Evolutionary conservation across 2,797 vertebrate species (phyloP).

Genomic region (Knipowitschia caucasica): DNA sequence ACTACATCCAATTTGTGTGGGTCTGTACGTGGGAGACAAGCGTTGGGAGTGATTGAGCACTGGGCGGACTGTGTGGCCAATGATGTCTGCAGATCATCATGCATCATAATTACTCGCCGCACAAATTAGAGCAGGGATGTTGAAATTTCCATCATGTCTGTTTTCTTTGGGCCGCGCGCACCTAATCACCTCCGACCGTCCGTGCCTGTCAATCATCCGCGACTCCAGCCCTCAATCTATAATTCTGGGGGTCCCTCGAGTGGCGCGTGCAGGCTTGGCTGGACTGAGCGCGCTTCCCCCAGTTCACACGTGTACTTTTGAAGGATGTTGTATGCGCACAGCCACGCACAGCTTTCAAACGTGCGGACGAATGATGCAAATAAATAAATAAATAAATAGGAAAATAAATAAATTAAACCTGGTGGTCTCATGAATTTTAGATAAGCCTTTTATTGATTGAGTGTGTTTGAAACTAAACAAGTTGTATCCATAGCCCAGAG

Average conservation of each 20-base stretch:
- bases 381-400: slow-evolving; percentile 61
- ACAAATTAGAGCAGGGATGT: slow-evolving; percentile 74
- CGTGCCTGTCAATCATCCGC: slow-evolving; percentile 72
- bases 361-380: slow-evolving; percentile 57
- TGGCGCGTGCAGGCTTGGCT: slow-evolving; percentile 32
- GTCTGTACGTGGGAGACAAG: slow-evolving; percentile 25
- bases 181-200: slow-evolving; percentile 72
- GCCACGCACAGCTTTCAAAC: slow-evolving; percentile 26
- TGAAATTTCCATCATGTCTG: slow-evolving; percentile 75
- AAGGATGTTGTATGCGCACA: slow-evolving; percentile 10
- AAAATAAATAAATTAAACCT: slow-evolving; percentile 73
- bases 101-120: slow-evolving; percentile 71
- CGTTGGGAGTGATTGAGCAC: slow-evolving; percentile 47
- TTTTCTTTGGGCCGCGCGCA: slow-evolving; percentile 70
- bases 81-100: slow-evolving; percentile 72
- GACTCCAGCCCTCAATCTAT: slow-evolving; percentile 75
- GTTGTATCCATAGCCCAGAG: slow-evolving; percentile 77
- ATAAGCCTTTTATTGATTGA: slow-evolving; percentile 75
- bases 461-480: slow-evolving; percentile 80
- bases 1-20: slow-evolving; percentile 15
- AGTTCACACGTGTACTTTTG: slow-evolving; percentile 6
- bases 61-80: slow-evolving; percentile 57
- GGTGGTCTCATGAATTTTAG: slow-evolving; percentile 78
- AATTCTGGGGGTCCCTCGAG: slow-evolving; percentile 61
- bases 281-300: slow-evolving; percentile 32